Percentiles rank a stretch among this genome's conserved stretches.
These are phyloP conservation scores for Machimus atricapillus DNA, from an alignment of 2,888 invertebrate genomes.

Conservation along the genomic window DNA sequence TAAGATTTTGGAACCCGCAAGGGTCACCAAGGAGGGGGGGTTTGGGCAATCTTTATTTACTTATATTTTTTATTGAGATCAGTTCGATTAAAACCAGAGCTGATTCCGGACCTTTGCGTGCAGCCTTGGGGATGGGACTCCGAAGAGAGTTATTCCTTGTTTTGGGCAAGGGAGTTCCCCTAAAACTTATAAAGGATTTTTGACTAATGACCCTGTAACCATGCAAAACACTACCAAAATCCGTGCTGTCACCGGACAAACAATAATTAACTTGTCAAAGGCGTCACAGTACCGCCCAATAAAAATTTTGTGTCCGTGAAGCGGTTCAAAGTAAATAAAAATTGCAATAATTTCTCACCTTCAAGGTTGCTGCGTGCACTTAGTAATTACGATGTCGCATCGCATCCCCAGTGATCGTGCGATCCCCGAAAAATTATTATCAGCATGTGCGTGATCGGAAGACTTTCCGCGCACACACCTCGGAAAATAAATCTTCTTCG, in stretches of 20 bases:
- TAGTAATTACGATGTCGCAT: slow-evolving; percentile 3
- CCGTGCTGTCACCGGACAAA: background rate
- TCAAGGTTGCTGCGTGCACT: slow-evolving; percentile 16
- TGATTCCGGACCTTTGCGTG: background rate
- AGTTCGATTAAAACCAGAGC: background rate
- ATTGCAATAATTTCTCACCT: slow-evolving; percentile 35
- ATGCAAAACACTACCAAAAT: background rate
- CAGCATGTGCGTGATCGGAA: slow-evolving; percentile 25
- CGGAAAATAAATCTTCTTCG: background rate
- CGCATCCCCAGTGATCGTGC: background rate
- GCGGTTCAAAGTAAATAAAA: slow-evolving; percentile 17
- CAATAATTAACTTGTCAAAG: slow-evolving; percentile 32
- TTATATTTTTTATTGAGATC: background rate
- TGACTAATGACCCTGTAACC: background rate
- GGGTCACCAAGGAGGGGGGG: background rate
- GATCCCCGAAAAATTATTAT: background rate
- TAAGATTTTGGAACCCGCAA: background rate
- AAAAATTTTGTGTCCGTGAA: background rate
- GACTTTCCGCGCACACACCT: background rate
- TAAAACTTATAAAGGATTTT: background rate
- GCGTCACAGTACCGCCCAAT: slow-evolving; percentile 11
- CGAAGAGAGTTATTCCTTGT: background rate
- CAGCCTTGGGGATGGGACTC: background rate
- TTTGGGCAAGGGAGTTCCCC: background rate
- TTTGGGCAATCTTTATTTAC: background rate